Conservation (phyloP, 2,113 vertebrate genomes). For the Laterallus jamaicensis region DNA sequence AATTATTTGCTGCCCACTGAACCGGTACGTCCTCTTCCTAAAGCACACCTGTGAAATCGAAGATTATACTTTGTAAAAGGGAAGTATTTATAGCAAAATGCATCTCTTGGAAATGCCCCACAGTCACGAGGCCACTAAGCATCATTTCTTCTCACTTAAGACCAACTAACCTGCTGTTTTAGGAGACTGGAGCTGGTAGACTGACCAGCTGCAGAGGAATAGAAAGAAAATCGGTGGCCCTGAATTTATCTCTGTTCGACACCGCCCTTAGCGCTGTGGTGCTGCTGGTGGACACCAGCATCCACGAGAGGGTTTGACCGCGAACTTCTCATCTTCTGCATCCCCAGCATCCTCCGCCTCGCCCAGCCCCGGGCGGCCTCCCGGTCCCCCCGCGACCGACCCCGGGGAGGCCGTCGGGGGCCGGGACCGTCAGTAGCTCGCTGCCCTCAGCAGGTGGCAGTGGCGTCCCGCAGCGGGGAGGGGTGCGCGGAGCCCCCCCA, state of each 20-base stretch:
- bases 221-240: background rate
- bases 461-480: constrained; percentile 36
- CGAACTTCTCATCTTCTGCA: background rate
- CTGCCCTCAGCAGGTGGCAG: constrained; percentile 72
- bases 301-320: rapidly evolving
- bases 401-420: background rate
- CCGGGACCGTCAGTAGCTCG: constrained; percentile 21
- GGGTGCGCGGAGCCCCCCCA: background rate
- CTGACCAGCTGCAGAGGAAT: background rate
- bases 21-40: rapidly evolving
- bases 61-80: background rate
- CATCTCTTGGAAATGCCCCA: background rate
- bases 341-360: rapidly evolving
- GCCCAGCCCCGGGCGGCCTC: rapidly evolving
- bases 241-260: background rate
- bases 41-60: background rate
- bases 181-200: background rate
- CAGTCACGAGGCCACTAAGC: too few species aligned
- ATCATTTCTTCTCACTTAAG: background rate
- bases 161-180: background rate
- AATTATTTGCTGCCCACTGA: background rate
- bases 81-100: background rate
- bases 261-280: rapidly evolving
- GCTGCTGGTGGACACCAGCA: background rate
- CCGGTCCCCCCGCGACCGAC: rapidly evolving